phyloP scores from a whole-genome alignment of 2,113 vertebrate species.

The Lophotis ruficrista region DNA sequence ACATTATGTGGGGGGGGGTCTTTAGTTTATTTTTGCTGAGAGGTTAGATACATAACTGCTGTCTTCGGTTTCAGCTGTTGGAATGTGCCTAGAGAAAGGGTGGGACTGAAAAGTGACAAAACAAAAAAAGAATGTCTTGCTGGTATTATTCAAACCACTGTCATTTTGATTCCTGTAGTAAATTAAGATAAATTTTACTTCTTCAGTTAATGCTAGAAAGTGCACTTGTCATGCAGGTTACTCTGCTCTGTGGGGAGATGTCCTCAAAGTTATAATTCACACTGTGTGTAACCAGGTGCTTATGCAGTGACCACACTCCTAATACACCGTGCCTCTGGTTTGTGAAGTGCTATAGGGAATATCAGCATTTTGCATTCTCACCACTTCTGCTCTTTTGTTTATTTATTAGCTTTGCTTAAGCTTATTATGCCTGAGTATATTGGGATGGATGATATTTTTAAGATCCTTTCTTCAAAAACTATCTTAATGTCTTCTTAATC shows the following conservation, averaged over 20 bases:
- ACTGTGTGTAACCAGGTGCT: neutral
- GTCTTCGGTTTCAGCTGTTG: neutral
- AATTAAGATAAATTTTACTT: neutral
- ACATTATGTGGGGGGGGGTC: neutral
- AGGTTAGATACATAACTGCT: neutral
- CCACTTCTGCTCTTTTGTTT: neutral
- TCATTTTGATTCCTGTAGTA: neutral
- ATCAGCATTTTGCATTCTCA: neutral
- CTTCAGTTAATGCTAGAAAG: neutral
- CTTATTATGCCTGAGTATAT: neutral
- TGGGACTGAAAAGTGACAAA: neutral
- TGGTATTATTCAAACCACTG: neutral
- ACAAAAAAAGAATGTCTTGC: neutral
- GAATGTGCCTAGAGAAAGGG: neutral
- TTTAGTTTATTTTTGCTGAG: neutral
- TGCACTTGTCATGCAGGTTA: neutral
- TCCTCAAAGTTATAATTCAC: neutral
- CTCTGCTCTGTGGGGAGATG: neutral
- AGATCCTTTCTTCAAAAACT: neutral
- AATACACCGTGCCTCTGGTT: neutral
- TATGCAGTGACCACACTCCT: neutral
- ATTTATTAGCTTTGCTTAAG: neutral
- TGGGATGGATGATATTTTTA: neutral
- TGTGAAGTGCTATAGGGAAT: neutral
- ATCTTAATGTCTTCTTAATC: neutral